Percentiles rank a stretch among this genome's conserved stretches.
These are phyloP conservation scores for Blastobasis adustella DNA, from an alignment of 2,888 invertebrate genomes.

Conservation along the genomic window DNA sequence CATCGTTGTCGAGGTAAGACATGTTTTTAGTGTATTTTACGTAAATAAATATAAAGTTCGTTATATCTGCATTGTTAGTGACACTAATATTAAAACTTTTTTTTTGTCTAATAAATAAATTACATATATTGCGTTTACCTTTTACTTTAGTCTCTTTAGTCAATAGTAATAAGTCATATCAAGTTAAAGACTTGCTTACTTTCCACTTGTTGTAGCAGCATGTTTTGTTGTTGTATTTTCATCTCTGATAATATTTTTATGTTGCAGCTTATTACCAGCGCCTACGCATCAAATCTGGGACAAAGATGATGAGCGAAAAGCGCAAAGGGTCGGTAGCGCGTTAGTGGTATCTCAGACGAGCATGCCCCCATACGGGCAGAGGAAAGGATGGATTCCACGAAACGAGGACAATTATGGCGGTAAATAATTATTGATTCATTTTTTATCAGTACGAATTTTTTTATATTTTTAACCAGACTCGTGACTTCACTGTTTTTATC, in stretches of 20 bases:
- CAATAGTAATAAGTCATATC: not conserved
- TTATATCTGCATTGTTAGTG: too few relatives aligned
- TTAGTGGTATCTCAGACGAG: slow-evolving; percentile 86
- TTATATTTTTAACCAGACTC: not conserved
- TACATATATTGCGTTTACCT: not conserved
- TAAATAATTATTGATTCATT: slow-evolving; percentile 16
- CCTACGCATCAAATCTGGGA: slow-evolving; percentile 93
- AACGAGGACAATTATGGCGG: slow-evolving; percentile 81
- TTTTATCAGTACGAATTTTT: not conserved
- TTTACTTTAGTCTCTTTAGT: not conserved
- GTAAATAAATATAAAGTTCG: not conserved
- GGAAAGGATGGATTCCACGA: slow-evolving; percentile 95
- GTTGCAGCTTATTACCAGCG: slow-evolving; percentile 85
- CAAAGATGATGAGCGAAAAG: slow-evolving; percentile 84
- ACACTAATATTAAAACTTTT: not conserved
- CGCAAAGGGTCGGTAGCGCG: slow-evolving; percentile 75
- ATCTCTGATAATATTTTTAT: not conserved
- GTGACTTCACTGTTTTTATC: not conserved
- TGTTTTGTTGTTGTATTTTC: too few relatives aligned
- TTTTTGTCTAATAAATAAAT: not conserved
- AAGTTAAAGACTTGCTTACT: too few relatives aligned
- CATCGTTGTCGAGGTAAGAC: slow-evolving; percentile 61
- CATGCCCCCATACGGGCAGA: slow-evolving; percentile 95
- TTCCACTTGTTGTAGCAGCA: too few relatives aligned
- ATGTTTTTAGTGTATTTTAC: slow-evolving; percentile 1